Evolutionary conservation across 2,888 invertebrate species (phyloP).

Genomic region (Scelioninae gen. 2): DNA sequence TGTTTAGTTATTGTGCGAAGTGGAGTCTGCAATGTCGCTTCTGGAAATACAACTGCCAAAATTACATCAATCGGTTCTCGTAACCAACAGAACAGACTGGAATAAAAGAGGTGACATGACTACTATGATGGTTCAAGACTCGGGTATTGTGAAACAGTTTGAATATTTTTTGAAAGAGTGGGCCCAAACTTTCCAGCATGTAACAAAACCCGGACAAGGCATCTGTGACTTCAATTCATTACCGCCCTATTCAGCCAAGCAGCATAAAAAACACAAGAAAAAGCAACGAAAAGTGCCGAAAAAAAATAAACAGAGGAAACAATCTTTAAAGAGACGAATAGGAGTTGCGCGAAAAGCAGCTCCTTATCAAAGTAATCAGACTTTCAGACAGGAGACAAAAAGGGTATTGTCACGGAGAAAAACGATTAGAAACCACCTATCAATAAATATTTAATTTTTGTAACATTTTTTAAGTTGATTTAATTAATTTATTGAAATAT

Average conservation of each 20-base stretch:
- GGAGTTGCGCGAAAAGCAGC: constrained; percentile 8
- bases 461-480: no score
- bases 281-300: constrained; percentile 54
- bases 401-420: constrained; percentile 56
- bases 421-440: background rate
- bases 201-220: constrained; percentile 69
- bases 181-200: constrained; percentile 76
- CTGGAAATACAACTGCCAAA: constrained; percentile 71
- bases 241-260: background rate
- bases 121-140: constrained; percentile 79
- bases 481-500: constrained; percentile 8
- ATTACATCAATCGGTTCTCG: constrained; percentile 72
- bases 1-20: constrained; percentile 77
- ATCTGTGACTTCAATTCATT: constrained; percentile 67
- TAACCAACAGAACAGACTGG: constrained; percentile 74
- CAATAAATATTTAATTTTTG: background rate
- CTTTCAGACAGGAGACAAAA: constrained; percentile 61
- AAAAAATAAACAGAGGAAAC: constrained; percentile 35
- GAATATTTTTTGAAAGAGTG: constrained; percentile 79
- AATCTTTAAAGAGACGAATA: constrained; percentile 1
- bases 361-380: constrained; percentile 59
- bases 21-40: constrained; percentile 78
- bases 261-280: constrained; percentile 55
- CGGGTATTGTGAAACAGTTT: constrained; percentile 79
- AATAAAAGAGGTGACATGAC: constrained; percentile 77